These are phyloP conservation scores for Gonatopus flavifemur DNA, from an alignment of 1,140 invertebrate genomes.

Conservation along the genomic window DNA sequence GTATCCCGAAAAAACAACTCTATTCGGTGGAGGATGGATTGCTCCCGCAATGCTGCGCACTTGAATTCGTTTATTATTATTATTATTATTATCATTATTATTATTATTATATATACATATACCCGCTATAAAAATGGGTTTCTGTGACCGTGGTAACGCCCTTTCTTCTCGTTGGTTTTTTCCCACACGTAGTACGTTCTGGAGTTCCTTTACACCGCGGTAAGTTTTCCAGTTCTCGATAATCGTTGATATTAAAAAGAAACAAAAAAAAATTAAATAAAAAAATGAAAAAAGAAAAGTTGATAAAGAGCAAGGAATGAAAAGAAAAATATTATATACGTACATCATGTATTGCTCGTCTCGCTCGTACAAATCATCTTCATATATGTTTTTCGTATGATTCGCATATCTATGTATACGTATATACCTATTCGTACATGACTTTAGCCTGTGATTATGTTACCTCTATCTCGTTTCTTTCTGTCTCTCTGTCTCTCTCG, in stretches of 20 bases:
- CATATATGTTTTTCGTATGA: conserved; percentile 54
- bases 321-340: no score
- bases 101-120: no score
- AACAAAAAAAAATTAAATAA: conserved; percentile 21
- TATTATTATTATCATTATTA: no score
- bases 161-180: conserved; percentile 63
- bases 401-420: conserved; percentile 35
- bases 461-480: conserved; percentile 19
- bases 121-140: conserved; percentile 50
- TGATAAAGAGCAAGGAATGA: no score
- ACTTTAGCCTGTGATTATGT: conserved; percentile 39
- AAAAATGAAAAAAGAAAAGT: conserved; percentile 27
- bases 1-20: conserved; percentile 13
- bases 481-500: conserved; percentile 12
- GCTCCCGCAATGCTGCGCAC: conserved; percentile 45
- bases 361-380: conserved; percentile 53
- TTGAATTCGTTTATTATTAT: conserved; percentile 44
- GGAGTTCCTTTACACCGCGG: conserved; percentile 95
- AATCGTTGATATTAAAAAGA: conserved; percentile 53
- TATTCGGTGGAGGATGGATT: no score
- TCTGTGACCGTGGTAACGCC: conserved; percentile 60
- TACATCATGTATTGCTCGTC: conserved; percentile 50
- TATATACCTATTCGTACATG: conserved; percentile 15
- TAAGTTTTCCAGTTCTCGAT: conserved; percentile 75
- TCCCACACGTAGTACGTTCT: conserved; percentile 87